phyloP scores from a whole-genome alignment of 2,888 invertebrate species.

The Ochlodes sylvanus region DNA sequence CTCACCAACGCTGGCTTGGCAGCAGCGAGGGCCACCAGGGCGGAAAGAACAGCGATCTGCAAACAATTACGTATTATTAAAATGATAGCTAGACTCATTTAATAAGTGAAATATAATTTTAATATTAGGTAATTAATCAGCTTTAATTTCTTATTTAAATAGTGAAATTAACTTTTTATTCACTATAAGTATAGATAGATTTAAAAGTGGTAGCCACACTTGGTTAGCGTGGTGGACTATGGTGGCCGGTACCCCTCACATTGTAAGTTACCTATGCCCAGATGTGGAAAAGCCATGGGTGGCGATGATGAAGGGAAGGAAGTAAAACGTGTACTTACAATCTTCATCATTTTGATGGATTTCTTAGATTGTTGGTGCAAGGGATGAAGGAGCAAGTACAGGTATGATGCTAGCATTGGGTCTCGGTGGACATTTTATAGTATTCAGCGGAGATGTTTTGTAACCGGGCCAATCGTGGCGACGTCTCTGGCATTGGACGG shows the following conservation, averaged over 20 bases:
- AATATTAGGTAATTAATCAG: too few relatives aligned
- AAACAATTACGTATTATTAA: slow-evolving; percentile 39
- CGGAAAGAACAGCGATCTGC: slow-evolving; percentile 68
- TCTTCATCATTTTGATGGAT: slow-evolving; percentile 73
- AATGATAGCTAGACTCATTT: too few relatives aligned
- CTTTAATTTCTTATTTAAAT: too few relatives aligned
- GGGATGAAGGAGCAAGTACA: slow-evolving; percentile 49
- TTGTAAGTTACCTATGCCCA: too few relatives aligned
- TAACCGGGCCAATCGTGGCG: slow-evolving; percentile 57
- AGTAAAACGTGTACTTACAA: slow-evolving; percentile 60
- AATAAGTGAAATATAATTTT: too few relatives aligned
- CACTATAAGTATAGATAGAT: too few relatives aligned
- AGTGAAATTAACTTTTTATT: too few relatives aligned
- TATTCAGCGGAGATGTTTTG: slow-evolving; percentile 53
- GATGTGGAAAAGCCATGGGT: too few relatives aligned
- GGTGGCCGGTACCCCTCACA: too few relatives aligned
- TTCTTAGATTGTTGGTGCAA: slow-evolving; percentile 51
- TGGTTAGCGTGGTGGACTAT: too few relatives aligned
- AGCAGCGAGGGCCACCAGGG: slow-evolving; percentile 66
- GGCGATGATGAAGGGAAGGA: too few relatives aligned
- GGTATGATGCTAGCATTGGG: slow-evolving; percentile 58
- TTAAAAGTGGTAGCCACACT: too few relatives aligned
- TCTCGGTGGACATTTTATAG: slow-evolving; percentile 66
- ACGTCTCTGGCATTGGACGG: slow-evolving; percentile 74
- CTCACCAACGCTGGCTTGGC: slow-evolving; percentile 69